These are phyloP conservation scores for Peromyscus attwateri DNA, from an alignment of 2,797 vertebrate genomes.

Conservation along the genomic window DNA sequence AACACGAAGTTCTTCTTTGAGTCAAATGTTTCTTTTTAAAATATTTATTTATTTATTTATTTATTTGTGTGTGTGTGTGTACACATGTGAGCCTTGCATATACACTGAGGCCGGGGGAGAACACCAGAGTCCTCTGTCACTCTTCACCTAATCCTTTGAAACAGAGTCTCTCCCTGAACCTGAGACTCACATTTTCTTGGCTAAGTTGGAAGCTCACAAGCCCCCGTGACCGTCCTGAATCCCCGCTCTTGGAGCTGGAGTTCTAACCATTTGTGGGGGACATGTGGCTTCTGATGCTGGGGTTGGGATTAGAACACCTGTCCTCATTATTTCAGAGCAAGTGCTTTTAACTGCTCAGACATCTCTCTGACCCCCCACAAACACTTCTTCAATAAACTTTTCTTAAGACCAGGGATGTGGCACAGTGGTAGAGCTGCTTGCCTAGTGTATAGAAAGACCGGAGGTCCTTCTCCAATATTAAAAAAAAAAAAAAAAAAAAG, in stretches of 20 bases:
- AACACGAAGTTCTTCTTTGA: not conserved
- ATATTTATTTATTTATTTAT: not conserved
- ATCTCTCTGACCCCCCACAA: not conserved
- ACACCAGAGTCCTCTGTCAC: not conserved
- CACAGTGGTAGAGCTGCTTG: not conserved
- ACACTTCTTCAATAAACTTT: not conserved
- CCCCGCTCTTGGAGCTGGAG: not conserved
- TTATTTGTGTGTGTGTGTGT: not conserved
- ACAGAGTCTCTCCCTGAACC: not conserved
- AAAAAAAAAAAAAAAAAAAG: too few species aligned
- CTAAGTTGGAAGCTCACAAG: not conserved
- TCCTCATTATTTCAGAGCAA: not conserved
- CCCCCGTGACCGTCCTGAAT: not conserved
- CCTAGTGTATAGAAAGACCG: not conserved
- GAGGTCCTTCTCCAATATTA: not conserved
- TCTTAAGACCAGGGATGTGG: not conserved
- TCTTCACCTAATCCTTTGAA: not conserved
- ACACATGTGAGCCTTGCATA: not conserved
- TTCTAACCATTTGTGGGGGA: not conserved
- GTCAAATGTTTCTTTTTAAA: slow-evolving; percentile 16
- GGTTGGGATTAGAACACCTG: not conserved
- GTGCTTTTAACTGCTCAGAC: not conserved
- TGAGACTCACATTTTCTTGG: not conserved
- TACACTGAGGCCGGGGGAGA: not conserved
- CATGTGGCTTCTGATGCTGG: not conserved